phyloP scores from a whole-genome alignment of 2,888 invertebrate genomes.

The Melikaiella ostensackeni region DNA sequence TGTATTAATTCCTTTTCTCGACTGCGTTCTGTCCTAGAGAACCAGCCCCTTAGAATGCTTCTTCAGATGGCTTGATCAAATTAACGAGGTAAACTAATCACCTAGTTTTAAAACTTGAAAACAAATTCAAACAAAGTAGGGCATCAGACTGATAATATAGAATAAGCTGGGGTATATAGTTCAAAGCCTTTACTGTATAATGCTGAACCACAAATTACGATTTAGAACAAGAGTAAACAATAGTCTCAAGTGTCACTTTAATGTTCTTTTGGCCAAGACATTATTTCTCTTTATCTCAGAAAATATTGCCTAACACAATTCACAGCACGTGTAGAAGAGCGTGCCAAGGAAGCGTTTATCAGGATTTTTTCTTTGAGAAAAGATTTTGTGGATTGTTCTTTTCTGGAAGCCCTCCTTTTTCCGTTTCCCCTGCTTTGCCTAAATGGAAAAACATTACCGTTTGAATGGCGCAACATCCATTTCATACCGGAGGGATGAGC shows the following conservation, averaged over 20 bases:
- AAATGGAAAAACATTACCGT: slow-evolving; percentile 63
- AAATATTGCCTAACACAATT: background rate
- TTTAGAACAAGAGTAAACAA: background rate
- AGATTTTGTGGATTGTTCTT: slow-evolving; percentile 30
- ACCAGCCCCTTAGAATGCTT: slow-evolving; percentile 31
- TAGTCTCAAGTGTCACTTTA: background rate
- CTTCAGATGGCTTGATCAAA: background rate
- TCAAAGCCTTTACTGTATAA: too few species aligned
- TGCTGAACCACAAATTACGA: background rate
- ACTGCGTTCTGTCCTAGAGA: background rate
- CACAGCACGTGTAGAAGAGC: background rate
- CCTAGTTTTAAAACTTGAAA: background rate
- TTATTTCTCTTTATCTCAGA: slow-evolving; percentile 20
- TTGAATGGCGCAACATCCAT: slow-evolving; percentile 53
- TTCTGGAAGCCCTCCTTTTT: slow-evolving; percentile 29
- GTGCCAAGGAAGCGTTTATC: slow-evolving; percentile 28
- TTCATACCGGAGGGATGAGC: slow-evolving; percentile 42
- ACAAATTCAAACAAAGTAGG: background rate
- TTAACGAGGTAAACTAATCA: background rate
- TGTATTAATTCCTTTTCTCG: slow-evolving; percentile 65
- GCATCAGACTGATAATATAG: too few species aligned
- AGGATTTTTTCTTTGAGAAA: slow-evolving; percentile 19
- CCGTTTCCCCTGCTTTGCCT: slow-evolving; percentile 50
- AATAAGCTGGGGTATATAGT: too few species aligned
- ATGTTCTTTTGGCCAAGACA: background rate